Evolutionary conservation across 2,797 vertebrate genomes (phyloP), one percentile per base, ranked within the genome.

Genomic region (Acanthornis magna): DNA sequence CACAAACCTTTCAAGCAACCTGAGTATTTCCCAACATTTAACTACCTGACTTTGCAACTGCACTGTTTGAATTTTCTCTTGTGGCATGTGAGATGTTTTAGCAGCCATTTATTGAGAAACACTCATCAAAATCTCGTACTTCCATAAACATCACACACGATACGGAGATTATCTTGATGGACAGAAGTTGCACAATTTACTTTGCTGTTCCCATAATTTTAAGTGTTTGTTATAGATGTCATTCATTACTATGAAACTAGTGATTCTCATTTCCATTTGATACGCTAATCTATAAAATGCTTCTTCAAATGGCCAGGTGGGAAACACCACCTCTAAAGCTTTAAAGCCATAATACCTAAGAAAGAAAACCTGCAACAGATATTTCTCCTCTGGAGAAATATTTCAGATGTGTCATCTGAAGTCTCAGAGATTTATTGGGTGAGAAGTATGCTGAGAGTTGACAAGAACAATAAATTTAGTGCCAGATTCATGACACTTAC

Each of bases 401-500:
- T 93, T 95, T 91, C 9, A 74, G 50, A 94, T 60, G 36, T 93
- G 85, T 73, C 89, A 89, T 73, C 79, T 94, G 65, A 96, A 89
- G 60, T 85, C 78, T 89, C 25, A 42, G 80, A 94, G 75, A 95
- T 94, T 92, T 96, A 96, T 88, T 92, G 79, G 54, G 85, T 96
- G 93, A 96, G 93, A 95, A 96, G 71, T 85, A 87, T 25, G n/a
- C 70, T 89, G 80, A 93, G 72, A 92, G 60, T 91, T 94, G 93
- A 91, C 91, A 96, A 88, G 81, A 95, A 92, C 79, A 85, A 82
- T 91, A 93, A 95, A 96, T 96, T 92, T 88, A 85, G 66, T 80
- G 50, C 75, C 63, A 93, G 89, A 94, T 93, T 93, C 65, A 55
- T 96, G 94, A 95, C 89, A 93, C 75, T 91, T 85, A 88, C 72